A percentile compares a stretch with the other conserved stretches of the same genome.
Conservation (phyloP, 92 coral and sea anemone genomes). For the Zoanthus sociatus region DNA sequence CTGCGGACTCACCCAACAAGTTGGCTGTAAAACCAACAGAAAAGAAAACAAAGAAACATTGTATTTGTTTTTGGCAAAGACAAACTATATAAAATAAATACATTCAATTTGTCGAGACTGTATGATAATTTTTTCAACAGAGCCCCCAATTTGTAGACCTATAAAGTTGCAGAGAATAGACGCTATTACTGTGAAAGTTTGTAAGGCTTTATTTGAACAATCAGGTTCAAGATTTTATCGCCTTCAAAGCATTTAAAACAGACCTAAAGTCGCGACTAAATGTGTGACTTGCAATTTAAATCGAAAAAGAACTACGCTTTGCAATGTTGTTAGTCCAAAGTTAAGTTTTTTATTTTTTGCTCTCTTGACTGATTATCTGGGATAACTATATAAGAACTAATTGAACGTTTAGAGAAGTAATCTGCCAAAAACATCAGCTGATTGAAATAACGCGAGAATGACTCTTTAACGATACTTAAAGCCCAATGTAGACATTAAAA, state of each 20-base stretch:
- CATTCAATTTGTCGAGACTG: constrained; percentile 36
- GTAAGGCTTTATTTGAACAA: constrained; percentile 34
- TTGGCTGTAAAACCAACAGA: neutral
- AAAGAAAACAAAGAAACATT: neutral
- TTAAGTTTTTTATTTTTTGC: neutral
- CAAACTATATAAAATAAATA: neutral
- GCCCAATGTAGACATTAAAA: constrained; percentile 6
- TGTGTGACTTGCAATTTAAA: constrained; percentile 11
- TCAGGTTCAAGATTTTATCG: neutral
- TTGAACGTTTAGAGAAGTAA: neutral
- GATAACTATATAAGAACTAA: neutral
- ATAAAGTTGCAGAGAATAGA: constrained; percentile 25
- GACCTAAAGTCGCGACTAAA: constrained; percentile 36
- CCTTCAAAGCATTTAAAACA: neutral
- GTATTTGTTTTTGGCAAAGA: neutral
- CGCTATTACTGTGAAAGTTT: constrained; percentile 22
- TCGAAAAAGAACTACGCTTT: neutral
- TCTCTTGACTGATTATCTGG: neutral
- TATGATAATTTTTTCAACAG: constrained; percentile 36
- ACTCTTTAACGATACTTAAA: constrained; percentile 12
- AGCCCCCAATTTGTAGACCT: constrained; percentile 21
- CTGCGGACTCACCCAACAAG: neutral
- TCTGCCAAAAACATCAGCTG: neutral
- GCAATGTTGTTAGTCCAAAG: neutral
- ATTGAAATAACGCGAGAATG: neutral